A percentile compares a stretch with the other conserved stretches of the same genome.
Evolutionary conservation across 2,797 vertebrate species (phyloP).

Genomic region (Psittacula echo): DNA sequence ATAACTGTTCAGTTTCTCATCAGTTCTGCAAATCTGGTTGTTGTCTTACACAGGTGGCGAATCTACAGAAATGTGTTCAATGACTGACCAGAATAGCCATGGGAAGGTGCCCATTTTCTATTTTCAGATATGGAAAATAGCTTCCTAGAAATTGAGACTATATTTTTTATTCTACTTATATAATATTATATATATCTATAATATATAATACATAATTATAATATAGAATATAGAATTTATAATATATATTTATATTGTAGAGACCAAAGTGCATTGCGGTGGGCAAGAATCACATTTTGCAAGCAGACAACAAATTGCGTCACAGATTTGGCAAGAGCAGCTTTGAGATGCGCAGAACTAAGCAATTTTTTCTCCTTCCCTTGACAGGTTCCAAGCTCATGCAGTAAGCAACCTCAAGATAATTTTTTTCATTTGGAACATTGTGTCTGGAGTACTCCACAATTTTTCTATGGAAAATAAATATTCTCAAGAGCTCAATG

Average conservation of each 20-base stretch:
- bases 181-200: background rate
- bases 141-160: background rate
- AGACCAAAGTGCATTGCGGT: background rate
- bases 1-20: background rate
- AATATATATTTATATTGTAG: background rate
- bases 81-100: background rate
- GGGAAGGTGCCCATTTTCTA: background rate
- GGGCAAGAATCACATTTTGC: background rate
- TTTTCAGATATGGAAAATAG: background rate
- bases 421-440: constrained; percentile 76
- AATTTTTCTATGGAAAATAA: background rate
- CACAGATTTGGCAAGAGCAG: background rate
- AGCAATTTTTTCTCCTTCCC: constrained; percentile 28
- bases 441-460: constrained; percentile 69
- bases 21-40: background rate
- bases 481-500: constrained; percentile 36
- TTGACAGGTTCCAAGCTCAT: constrained; percentile 76
- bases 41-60: background rate
- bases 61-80: background rate
- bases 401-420: constrained; percentile 74
- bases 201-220: background rate
- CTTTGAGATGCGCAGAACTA: background rate
- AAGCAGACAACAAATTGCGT: background rate
- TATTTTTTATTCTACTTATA: background rate
- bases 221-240: background rate